phyloP scores from a whole-genome alignment of 2,113 vertebrate species.

The Corythaixoides concolor region DNA sequence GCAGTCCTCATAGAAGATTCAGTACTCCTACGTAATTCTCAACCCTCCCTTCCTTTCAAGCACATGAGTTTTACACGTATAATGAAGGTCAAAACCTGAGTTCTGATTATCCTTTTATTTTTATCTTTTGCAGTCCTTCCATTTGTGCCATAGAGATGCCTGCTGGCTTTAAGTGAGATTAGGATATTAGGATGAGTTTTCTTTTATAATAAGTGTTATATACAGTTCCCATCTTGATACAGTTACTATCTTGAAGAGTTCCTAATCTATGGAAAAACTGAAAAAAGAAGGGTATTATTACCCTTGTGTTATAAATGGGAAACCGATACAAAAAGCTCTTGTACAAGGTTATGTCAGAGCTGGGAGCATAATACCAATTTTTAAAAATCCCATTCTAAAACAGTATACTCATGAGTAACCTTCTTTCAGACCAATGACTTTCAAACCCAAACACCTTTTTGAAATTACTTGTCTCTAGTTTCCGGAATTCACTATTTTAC shows the following conservation, averaged over 20 bases:
- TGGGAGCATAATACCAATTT: not conserved
- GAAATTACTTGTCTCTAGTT: not conserved
- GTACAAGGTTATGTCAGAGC: not conserved
- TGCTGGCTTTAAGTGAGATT: not conserved
- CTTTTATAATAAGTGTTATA: rapidly evolving
- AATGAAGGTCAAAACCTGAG: not conserved
- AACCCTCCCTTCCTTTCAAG: not conserved
- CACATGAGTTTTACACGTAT: not conserved
- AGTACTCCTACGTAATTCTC: not conserved
- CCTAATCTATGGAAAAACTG: not conserved
- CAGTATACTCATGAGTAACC: not conserved
- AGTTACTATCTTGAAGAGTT: not conserved
- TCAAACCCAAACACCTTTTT: not conserved
- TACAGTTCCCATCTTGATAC: not conserved
- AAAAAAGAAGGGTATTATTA: not conserved
- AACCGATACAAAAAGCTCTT: not conserved
- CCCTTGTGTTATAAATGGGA: not conserved
- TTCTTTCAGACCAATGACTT: not conserved
- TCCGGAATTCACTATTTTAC: not conserved
- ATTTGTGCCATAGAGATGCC: not conserved
- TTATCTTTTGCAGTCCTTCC: not conserved
- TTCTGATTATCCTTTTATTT: not conserved
- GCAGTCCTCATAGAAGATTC: not conserved
- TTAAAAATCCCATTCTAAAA: not conserved
- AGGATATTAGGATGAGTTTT: not conserved